Evolutionary conservation across 2,113 vertebrate species (phyloP).

Genomic region (Misgurnus mizolepis): DNA sequence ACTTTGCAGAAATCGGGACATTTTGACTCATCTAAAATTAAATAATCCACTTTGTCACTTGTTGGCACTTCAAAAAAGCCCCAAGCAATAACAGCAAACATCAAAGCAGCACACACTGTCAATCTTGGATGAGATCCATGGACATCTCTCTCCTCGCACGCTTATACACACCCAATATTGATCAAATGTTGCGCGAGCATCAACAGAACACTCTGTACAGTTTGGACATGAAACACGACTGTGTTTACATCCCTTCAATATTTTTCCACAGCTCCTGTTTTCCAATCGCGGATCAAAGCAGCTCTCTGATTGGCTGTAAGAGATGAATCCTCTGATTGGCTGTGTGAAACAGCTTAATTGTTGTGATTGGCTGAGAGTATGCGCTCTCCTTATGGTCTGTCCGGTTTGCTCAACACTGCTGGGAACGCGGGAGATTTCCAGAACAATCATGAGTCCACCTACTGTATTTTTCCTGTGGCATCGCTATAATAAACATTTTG

Average conservation of each 20-base stretch:
- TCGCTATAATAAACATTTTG: background rate
- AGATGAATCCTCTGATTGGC: slow-evolving; percentile 7
- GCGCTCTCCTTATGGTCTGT: slow-evolving; percentile 22
- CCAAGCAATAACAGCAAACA: slow-evolving; percentile 14
- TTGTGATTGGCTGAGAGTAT: slow-evolving; percentile 18
- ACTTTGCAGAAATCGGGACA: too few species aligned
- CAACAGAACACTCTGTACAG: slow-evolving; percentile 23
- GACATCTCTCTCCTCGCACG: slow-evolving; percentile 6
- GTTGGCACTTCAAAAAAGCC: background rate
- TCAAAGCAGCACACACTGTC: background rate
- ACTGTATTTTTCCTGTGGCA: background rate
- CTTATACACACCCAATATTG: background rate
- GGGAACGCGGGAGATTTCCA: slow-evolving; percentile 33
- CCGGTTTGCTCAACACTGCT: slow-evolving; percentile 26
- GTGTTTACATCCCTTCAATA: slow-evolving; percentile 1
- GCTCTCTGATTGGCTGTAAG: slow-evolving; percentile 34
- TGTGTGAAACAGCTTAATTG: background rate
- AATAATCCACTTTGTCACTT: background rate
- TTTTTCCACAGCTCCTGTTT: background rate
- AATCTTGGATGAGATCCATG: background rate
- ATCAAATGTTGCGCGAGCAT: background rate
- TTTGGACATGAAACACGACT: slow-evolving; percentile 16
- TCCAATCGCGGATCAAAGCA: background rate
- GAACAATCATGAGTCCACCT: background rate
- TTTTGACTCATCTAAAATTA: too few species aligned